A percentile compares a stretch with the other conserved stretches of the same genome.
phyloP scores from a whole-genome alignment of 2,888 invertebrate genomes.

The Netelia virgata region DNA sequence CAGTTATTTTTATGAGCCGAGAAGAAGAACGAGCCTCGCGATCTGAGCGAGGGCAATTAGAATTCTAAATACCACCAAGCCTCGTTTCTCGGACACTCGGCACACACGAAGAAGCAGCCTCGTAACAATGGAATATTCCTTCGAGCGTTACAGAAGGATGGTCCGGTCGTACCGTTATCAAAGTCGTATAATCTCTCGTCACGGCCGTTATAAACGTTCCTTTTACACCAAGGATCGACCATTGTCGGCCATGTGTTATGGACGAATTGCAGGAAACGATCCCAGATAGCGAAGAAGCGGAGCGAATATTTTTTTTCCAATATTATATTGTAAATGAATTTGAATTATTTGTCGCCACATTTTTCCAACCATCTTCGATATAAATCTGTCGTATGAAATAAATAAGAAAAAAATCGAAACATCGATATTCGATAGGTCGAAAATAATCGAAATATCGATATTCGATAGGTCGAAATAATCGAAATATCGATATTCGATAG shows the following conservation, averaged over 20 bases:
- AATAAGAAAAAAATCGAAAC: no score
- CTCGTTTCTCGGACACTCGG: conserved; percentile 35
- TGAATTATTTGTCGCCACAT: no score
- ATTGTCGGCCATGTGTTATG: conserved; percentile 56
- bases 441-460: no score
- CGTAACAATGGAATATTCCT: conserved; percentile 69
- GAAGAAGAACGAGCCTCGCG: conserved; percentile 10
- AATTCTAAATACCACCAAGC: conserved; percentile 68
- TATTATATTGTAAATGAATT: no score
- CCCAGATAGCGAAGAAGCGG: no score
- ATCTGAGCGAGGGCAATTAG: conserved; percentile 57
- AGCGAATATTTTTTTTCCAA: no score
- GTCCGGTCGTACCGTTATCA: conserved; percentile 64
- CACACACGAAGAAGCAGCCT: conserved; percentile 17
- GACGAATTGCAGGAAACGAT: neutral
- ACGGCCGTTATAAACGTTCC: conserved; percentile 70
- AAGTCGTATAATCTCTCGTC: conserved; percentile 74
- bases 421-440: no score
- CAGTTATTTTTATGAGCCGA: conserved; percentile 47
- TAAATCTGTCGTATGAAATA: no score
- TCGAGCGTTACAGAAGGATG: conserved; percentile 69
- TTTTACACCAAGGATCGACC: conserved; percentile 47
- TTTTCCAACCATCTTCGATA: no score
- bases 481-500: neutral
- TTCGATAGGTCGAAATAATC: no score